These are phyloP conservation scores for Parnassius apollo DNA, from an alignment of 2,888 invertebrate species.

Conservation along the genomic window DNA sequence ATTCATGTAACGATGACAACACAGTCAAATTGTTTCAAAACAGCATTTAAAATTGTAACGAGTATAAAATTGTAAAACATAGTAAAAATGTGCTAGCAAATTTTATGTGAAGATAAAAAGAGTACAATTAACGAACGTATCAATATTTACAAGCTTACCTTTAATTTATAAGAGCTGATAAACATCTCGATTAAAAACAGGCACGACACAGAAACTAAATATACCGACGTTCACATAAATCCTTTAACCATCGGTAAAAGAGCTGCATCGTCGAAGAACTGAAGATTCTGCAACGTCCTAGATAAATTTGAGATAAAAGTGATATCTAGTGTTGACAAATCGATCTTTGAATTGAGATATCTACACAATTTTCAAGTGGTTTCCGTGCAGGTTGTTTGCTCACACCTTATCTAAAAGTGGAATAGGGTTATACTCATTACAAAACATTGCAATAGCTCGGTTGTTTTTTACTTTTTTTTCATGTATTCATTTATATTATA, in stretches of 20 bases:
- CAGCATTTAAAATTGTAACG: too few species aligned
- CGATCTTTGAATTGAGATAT: constrained; percentile 50
- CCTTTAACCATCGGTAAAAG: constrained; percentile 4
- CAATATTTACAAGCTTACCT: constrained; percentile 34
- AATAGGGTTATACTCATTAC: constrained; percentile 9
- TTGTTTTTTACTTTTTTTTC: neutral
- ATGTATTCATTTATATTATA: too few species aligned
- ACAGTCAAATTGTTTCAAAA: too few species aligned
- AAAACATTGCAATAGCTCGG: constrained; percentile 5
- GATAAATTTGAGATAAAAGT: constrained; percentile 59
- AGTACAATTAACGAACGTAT: too few species aligned
- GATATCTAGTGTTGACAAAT: constrained; percentile 48
- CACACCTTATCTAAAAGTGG: constrained; percentile 32
- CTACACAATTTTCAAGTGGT: constrained; percentile 45
- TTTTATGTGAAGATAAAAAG: too few species aligned
- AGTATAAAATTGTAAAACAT: too few species aligned
- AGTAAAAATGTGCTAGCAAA: too few species aligned
- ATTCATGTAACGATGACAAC: too few species aligned
- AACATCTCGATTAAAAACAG: constrained; percentile 33
- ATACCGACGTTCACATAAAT: constrained; percentile 30
- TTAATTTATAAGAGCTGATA: constrained; percentile 36
- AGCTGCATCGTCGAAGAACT: constrained; percentile 35
- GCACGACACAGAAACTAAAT: neutral
- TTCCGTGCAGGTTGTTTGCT: constrained; percentile 32
- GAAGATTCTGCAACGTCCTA: constrained; percentile 48